Conservation (phyloP, 1,140 invertebrate genomes). For the Atta colombica region DNA sequence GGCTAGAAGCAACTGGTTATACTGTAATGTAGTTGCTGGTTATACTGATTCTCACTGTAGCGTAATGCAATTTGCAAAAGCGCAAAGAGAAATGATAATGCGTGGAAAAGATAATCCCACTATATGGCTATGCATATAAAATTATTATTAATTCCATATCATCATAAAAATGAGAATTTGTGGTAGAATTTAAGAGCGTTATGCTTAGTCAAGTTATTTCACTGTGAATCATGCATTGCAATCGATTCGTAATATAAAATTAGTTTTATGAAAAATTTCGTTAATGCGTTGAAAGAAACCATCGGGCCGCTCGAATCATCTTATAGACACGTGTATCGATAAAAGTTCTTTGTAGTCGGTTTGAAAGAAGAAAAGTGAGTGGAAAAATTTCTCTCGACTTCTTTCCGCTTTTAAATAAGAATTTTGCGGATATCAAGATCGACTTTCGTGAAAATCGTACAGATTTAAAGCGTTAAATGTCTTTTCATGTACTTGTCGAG, state of each 20-base stretch:
- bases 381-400: conserved; percentile 29
- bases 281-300: conserved; percentile 3
- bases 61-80: conserved; percentile 38
- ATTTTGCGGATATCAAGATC: conserved; percentile 44
- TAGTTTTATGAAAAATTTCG: conserved; percentile 32
- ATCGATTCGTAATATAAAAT: conserved; percentile 33
- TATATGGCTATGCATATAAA: neutral
- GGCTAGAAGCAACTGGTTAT: conserved; percentile 47
- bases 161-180: conserved; percentile 16
- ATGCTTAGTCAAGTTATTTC: neutral
- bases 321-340: conserved; percentile 43
- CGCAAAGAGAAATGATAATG: conserved; percentile 41
- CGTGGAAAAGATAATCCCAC: conserved; percentile 25
- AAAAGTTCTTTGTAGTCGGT: conserved; percentile 39
- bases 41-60: neutral
- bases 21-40: neutral
- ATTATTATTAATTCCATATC: conserved; percentile 41
- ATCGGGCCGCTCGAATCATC: neutral
- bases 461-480: conserved; percentile 37
- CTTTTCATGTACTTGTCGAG: conserved; percentile 27
- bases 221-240: neutral
- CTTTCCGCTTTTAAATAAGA: conserved; percentile 12
- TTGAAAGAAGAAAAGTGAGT: conserved; percentile 7
- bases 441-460: conserved; percentile 33
- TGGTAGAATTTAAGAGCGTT: neutral